Percentiles rank a stretch among this genome's conserved stretches.
These are phyloP conservation scores for Ptilodon capucinus DNA, from an alignment of 2,888 invertebrate species.

Conservation along the genomic window DNA sequence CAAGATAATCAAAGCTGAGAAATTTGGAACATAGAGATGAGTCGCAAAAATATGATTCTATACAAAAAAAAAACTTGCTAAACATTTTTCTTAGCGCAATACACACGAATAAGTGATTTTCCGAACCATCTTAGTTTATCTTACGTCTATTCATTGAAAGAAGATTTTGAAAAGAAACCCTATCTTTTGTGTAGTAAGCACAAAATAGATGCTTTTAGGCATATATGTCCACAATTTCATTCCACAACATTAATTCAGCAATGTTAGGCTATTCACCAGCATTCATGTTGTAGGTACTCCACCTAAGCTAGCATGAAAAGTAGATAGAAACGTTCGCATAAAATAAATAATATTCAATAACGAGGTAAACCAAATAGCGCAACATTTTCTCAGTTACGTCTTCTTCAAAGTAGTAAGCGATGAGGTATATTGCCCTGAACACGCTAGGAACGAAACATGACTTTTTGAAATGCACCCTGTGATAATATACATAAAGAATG, in stretches of 20 bases:
- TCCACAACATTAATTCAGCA: conserved; percentile 1
- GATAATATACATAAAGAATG: too few relatives aligned
- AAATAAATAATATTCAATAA: neutral
- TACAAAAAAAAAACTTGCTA: neutral
- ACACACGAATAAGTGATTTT: neutral
- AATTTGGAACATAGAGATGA: too few relatives aligned
- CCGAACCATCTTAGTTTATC: neutral
- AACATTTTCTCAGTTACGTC: too few relatives aligned
- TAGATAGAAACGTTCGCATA: neutral
- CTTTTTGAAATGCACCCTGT: too few relatives aligned
- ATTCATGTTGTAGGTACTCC: neutral
- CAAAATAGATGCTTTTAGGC: neutral
- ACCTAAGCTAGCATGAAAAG: too few relatives aligned
- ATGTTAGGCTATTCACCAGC: neutral
- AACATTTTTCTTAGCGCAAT: neutral
- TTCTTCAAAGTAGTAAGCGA: too few relatives aligned
- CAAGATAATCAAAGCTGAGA: too few relatives aligned
- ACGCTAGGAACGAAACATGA: too few relatives aligned
- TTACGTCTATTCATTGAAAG: neutral
- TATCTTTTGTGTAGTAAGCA: neutral
- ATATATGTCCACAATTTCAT: neutral
- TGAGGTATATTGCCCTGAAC: too few relatives aligned
- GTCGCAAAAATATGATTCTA: too few relatives aligned
- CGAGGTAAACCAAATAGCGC: too few relatives aligned
- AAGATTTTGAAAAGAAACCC: neutral